Conservation (phyloP, 2,113 vertebrate species). For the Pygoscelis adeliae region DNA sequence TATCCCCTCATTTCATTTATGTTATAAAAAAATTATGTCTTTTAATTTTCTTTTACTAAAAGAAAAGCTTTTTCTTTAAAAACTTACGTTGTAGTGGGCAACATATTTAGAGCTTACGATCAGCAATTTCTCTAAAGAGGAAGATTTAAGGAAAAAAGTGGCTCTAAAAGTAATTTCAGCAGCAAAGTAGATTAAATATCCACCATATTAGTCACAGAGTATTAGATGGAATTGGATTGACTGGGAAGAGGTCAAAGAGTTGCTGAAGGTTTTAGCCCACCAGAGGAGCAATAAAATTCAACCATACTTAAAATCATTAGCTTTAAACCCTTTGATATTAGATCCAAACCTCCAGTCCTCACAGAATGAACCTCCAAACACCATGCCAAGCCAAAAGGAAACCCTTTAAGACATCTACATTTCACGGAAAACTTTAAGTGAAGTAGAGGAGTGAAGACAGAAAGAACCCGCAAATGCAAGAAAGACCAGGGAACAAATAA, state of each 20-base stretch:
- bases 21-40: constrained; percentile 58
- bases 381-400: constrained; percentile 65
- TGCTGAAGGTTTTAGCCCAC: constrained; percentile 77
- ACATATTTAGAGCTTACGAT: constrained; percentile 71
- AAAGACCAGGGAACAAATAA: background rate
- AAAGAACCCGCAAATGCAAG: background rate
- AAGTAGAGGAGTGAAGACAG: background rate
- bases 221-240: constrained; percentile 82
- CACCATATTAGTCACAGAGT: constrained; percentile 83
- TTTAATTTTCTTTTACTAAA: constrained; percentile 59
- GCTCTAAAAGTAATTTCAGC: constrained; percentile 79
- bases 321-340: constrained; percentile 82
- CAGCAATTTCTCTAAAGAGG: constrained; percentile 76
- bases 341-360: constrained; percentile 72
- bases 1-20: constrained; percentile 5
- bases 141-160: constrained; percentile 73
- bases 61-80: constrained; percentile 54
- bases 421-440: constrained; percentile 49
- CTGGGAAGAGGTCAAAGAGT: constrained; percentile 77
- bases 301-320: constrained; percentile 84
- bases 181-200: constrained; percentile 83
- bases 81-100: constrained; percentile 32
- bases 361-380: constrained; percentile 56
- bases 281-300: constrained; percentile 79
- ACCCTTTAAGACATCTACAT: constrained; percentile 52